Conservation (phyloP, 2,113 vertebrate species). For the Asarcornis scutulata region DNA sequence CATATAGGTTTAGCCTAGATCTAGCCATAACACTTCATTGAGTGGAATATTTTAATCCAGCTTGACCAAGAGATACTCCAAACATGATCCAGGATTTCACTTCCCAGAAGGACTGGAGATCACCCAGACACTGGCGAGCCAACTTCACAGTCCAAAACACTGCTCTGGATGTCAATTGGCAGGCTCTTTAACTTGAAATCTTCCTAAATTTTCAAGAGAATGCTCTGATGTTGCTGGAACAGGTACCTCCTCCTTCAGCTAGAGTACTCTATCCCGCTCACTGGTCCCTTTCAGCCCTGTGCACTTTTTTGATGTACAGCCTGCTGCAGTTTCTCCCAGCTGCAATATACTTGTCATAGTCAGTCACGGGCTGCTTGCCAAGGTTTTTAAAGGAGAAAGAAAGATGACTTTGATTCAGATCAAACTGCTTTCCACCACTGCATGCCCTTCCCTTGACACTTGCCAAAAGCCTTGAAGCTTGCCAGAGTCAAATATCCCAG, state of each 20-base stretch:
- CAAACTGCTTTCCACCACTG: neutral
- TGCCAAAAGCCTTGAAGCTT: neutral
- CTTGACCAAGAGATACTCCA: neutral
- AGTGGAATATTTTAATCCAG: neutral
- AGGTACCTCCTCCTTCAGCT: neutral
- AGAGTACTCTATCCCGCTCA: neutral
- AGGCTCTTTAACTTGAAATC: neutral
- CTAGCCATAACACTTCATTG: neutral
- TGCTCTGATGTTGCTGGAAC: neutral
- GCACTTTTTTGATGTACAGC: neutral
- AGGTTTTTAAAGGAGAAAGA: neutral
- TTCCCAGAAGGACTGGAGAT: neutral
- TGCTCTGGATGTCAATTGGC: neutral
- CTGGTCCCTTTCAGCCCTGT: fast-evolving
- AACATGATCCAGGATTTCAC: neutral
- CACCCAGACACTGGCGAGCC: neutral
- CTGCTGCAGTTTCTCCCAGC: neutral
- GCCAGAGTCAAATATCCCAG: neutral
- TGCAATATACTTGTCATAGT: neutral
- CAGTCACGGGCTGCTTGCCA: neutral
- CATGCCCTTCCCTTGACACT: neutral
- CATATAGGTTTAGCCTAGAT: neutral
- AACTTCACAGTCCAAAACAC: neutral
- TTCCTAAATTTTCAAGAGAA: neutral
- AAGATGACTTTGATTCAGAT: neutral